Base-by-base conservation (phyloP, 1,140 invertebrate genomes). In the Ips typographus region DNA sequence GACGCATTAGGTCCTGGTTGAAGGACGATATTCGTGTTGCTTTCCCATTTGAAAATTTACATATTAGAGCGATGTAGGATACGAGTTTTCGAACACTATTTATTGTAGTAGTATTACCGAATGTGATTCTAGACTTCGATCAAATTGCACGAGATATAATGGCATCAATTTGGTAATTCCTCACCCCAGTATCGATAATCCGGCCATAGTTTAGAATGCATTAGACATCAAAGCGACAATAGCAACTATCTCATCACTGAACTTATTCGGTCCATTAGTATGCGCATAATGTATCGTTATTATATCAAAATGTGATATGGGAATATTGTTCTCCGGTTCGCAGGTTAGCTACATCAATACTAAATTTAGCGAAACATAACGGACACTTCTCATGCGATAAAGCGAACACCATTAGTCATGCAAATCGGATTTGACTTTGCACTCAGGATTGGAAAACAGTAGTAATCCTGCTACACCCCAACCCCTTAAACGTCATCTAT, bases 281-380 rank as follows among this genome's bases (percentile, higher is more conserved):
- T 62, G 60, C 60, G 39, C 60, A 62, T 62, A 62, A 62, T 49
- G 60, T 62, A 49, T 49, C 44, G 60, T 51, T 22, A 49, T 62
- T 44, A 62, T 62, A 62, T 62, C 44, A 49, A 37, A 22, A 62
- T 49, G 22, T 62, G 60, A 62, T 62, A 62, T 44, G 60, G 60
- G 60, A 62, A 62, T 62, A 62, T 62, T 49, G 60, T 49, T 36
- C 5, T 40, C 37, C n/a, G 60, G 42, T 62, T 62, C 40, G 42
- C 57, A 62, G 44, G 60, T 62, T 62, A 62, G 60, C 60, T 62
- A 44, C 60, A 62, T 62, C 60, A 62, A 62, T 62, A 62, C 44
- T 44, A 62, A 62, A 62, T 62, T 62, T 51, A 62, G 43, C 60
- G 42, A 62, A 62, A 62, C 60, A 62, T 44, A 62, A 62, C 60